Conservation (phyloP, 1,140 invertebrate species). For the Chironomus tepperi region DNA sequence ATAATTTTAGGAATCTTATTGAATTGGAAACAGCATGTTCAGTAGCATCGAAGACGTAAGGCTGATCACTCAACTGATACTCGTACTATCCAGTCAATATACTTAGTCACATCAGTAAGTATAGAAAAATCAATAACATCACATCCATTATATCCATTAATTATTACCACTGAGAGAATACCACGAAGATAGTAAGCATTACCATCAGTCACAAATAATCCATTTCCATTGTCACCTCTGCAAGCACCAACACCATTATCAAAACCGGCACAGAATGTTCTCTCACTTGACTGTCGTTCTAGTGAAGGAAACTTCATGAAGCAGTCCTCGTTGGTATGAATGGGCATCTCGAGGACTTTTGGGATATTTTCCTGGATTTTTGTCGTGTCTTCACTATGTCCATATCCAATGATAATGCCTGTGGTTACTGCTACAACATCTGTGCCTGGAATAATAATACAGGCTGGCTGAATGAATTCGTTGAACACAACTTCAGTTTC, state of each 20-base stretch:
- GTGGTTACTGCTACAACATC: not conserved
- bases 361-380: not conserved
- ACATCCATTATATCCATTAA: not conserved
- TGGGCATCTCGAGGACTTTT: not conserved
- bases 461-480: not conserved
- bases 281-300: not conserved
- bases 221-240: not conserved
- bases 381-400: not conserved
- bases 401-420: not conserved
- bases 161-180: not conserved
- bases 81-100: not conserved
- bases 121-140: not conserved
- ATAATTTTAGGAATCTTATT: too few relatives aligned
- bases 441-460: not conserved
- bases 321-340: not conserved
- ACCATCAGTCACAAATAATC: not conserved
- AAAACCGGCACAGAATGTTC: not conserved
- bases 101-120: not conserved
- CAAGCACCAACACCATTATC: not conserved
- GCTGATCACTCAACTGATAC: too few relatives aligned
- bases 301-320: not conserved
- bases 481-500: not conserved
- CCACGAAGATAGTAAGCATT: not conserved
- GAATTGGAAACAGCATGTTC: too few relatives aligned
- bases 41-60: too few relatives aligned